These are phyloP conservation scores for Crenuchus spilurus DNA, from an alignment of 2,797 vertebrate species.

Conservation along the genomic window DNA sequence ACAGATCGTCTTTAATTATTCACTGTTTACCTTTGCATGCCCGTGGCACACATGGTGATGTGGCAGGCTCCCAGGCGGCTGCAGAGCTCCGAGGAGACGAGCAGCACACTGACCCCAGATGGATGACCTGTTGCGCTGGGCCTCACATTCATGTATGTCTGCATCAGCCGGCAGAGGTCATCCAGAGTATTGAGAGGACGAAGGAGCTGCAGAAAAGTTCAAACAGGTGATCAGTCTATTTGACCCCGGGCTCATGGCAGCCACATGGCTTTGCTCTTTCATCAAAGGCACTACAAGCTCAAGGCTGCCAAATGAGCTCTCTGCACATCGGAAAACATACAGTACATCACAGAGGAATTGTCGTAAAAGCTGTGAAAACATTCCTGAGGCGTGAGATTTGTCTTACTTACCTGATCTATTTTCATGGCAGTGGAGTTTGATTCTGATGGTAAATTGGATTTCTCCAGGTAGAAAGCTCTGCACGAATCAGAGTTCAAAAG, in stretches of 20 bases:
- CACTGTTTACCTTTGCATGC: conserved; percentile 96
- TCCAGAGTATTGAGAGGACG: conserved; percentile 97
- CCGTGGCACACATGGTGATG: conserved; percentile 92
- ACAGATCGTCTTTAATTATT: no score
- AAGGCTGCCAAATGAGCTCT: conserved; percentile 1
- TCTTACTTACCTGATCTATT: conserved; percentile 90
- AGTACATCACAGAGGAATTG: neutral
- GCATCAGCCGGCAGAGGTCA: conserved; percentile 94
- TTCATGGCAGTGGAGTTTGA: conserved; percentile 93
- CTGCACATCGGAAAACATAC: neutral
- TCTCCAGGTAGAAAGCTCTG: conserved; percentile 97
- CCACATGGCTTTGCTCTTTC: conserved; percentile 9
- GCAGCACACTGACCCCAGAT: conserved; percentile 85
- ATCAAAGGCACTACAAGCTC: neutral
- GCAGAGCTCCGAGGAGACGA: conserved; percentile 93
- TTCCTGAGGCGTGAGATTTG: neutral
- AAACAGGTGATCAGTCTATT: neutral
- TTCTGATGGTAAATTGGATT: conserved; percentile 94
- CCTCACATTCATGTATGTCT: conserved; percentile 86
- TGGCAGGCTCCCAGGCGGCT: conserved; percentile 96
- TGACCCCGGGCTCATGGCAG: neutral
- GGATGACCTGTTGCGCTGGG: conserved; percentile 72
- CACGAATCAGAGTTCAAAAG: conserved; percentile 29
- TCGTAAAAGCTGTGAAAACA: neutral
- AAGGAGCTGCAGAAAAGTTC: conserved; percentile 81